These are phyloP conservation scores for Platycheirus albimanus DNA, from an alignment of 2,888 invertebrate species.

Conservation along the genomic window DNA sequence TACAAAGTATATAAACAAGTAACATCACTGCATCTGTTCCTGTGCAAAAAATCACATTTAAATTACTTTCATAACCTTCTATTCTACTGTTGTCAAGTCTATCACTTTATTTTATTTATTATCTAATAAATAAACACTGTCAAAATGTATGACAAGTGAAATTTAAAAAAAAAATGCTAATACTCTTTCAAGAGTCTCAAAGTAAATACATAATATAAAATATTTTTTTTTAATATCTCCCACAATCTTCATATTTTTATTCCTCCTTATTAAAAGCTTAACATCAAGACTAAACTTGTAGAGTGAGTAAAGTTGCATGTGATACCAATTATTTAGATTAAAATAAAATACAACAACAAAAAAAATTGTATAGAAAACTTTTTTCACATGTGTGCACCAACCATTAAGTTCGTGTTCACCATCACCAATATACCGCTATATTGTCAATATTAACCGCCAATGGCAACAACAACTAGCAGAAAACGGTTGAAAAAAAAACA, in stretches of 20 bases:
- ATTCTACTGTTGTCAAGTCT: not conserved
- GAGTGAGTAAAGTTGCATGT: constrained; percentile 50
- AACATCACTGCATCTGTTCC: too few relatives aligned
- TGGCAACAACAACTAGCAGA: constrained; percentile 7
- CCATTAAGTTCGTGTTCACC: constrained; percentile 25
- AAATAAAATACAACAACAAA: constrained; percentile 28
- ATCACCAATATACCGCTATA: constrained; percentile 10
- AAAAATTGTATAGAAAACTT: not conserved
- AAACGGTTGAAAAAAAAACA: constrained; percentile 31
- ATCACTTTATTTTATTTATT: not conserved
- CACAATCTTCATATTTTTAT: constrained; percentile 31
- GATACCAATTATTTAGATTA: constrained; percentile 46
- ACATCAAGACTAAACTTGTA: constrained; percentile 20
- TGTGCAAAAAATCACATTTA: too few relatives aligned
- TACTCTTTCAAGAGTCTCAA: constrained; percentile 30
- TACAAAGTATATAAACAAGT: too few relatives aligned
- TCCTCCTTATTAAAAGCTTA: constrained; percentile 1
- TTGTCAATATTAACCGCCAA: constrained; percentile 31
- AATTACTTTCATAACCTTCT: not conserved
- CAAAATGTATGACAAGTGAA: not conserved
- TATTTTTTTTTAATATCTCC: constrained; percentile 12
- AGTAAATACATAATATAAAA: not conserved
- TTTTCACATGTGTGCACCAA: constrained; percentile 32
- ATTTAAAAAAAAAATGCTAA: not conserved
- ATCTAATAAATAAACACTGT: not conserved